Conservation (phyloP, 1,140 invertebrate genomes). For the Brachionus plicatilis region DNA sequence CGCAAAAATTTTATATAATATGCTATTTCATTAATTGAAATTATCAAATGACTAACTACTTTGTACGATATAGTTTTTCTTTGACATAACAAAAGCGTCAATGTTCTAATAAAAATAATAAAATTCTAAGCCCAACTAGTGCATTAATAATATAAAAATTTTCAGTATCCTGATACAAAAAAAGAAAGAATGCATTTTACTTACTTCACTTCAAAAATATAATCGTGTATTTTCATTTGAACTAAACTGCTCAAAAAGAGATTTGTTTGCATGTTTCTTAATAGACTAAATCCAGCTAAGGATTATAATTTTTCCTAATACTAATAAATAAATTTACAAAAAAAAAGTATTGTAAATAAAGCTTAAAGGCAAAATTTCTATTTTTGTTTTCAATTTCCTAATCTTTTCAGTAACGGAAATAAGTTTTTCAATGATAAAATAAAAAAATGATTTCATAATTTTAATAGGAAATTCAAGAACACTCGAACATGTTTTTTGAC, state of each 20-base stretch:
- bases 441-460: background rate
- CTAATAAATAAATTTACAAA: background rate
- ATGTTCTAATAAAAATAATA: background rate
- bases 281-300: background rate
- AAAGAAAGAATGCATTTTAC: background rate
- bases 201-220: background rate
- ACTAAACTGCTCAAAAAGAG: background rate
- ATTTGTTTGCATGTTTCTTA: background rate
- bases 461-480: background rate
- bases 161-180: background rate
- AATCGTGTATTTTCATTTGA: background rate
- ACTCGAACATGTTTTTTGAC: background rate
- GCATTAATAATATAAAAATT: background rate
- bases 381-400: background rate
- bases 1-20: background rate
- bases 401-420: background rate
- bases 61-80: too few species aligned
- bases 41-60: background rate
- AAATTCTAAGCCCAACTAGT: background rate
- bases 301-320: background rate
- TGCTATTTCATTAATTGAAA: background rate
- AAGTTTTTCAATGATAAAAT: background rate
- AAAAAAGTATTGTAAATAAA: background rate
- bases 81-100: too few species aligned
- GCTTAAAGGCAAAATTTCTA: background rate